Conservation (phyloP, 2,797 vertebrate species). For the Sebastiscus albofasciatus region DNA sequence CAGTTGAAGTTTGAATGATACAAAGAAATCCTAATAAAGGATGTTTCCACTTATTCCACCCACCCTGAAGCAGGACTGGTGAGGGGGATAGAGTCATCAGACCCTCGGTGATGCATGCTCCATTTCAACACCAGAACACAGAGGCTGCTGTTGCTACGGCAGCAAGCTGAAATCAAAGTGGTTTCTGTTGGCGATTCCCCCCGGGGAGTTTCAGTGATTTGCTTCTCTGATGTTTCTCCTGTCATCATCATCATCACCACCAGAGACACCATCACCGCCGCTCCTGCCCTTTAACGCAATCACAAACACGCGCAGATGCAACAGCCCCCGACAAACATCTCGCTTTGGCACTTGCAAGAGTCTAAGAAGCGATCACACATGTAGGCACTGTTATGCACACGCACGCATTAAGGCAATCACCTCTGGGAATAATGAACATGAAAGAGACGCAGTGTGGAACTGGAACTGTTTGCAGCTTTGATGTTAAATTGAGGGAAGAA, state of each 20-base stretch:
- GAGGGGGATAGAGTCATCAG: conserved; percentile 67
- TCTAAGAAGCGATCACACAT: background rate
- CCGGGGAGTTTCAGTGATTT: conserved; percentile 56
- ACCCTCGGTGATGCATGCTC: conserved; percentile 63
- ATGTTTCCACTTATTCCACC: conserved; percentile 25
- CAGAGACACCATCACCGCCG: conserved; percentile 38
- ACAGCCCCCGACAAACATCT: background rate
- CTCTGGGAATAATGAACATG: conserved; percentile 58
- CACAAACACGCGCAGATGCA: background rate
- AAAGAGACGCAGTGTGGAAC: conserved; percentile 39
- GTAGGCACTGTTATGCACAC: background rate
- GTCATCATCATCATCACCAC: conserved; percentile 61
- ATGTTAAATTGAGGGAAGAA: conserved; percentile 50
- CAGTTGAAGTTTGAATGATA: conserved; percentile 12
- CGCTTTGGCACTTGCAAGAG: background rate
- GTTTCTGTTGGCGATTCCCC: conserved; percentile 59
- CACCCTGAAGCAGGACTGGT: conserved; percentile 38
- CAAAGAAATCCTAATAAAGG: conserved; percentile 18
- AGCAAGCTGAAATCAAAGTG: conserved; percentile 75
- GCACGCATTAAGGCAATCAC: conserved; percentile 6
- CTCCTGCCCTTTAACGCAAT: conserved; percentile 31
- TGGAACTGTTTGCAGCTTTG: conserved; percentile 52
- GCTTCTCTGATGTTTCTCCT: conserved; percentile 68
- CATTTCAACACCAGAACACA: conserved; percentile 56
- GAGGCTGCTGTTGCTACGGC: conserved; percentile 75